phyloP scores from a whole-genome alignment of 2,113 vertebrate genomes.

The Polypterus senegalus region DNA sequence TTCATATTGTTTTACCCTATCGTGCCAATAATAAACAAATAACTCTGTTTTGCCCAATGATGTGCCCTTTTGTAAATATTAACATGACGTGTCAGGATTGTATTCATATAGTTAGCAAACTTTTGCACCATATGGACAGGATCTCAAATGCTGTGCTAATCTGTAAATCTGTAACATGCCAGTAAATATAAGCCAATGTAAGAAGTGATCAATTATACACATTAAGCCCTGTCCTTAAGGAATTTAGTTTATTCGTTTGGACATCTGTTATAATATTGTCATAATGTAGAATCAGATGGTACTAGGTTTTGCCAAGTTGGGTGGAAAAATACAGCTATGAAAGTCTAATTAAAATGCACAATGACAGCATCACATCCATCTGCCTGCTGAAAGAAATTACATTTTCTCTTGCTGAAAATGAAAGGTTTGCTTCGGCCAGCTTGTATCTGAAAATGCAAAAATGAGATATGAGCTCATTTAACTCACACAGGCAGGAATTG shows the following conservation, averaged over 20 bases:
- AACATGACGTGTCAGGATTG: slow-evolving; percentile 48
- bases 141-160: slow-evolving; percentile 83
- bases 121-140: slow-evolving; percentile 78
- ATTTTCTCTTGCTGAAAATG: slow-evolving; percentile 8
- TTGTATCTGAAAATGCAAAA: no score
- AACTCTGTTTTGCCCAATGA: no score
- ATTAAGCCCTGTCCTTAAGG: slow-evolving; percentile 92
- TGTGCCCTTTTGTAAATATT: slow-evolving; percentile 28
- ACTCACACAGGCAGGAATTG: no score
- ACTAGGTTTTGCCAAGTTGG: slow-evolving; percentile 79
- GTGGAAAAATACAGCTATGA: slow-evolving; percentile 85
- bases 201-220: slow-evolving; percentile 99
- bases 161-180: slow-evolving; percentile 82
- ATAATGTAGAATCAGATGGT: slow-evolving; percentile 98
- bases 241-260: slow-evolving; percentile 96
- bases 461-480: no score
- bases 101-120: slow-evolving; percentile 68
- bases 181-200: slow-evolving; percentile 75
- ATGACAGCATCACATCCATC: slow-evolving; percentile 94
- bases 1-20: no score
- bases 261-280: slow-evolving; percentile 99
- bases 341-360: slow-evolving; percentile 89
- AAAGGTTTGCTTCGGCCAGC: no score
- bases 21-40: no score
- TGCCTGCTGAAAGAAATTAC: slow-evolving; percentile 53